Evolutionary conservation across 2,888 invertebrate genomes (phyloP).

Genomic region (Papilio elwesi): DNA sequence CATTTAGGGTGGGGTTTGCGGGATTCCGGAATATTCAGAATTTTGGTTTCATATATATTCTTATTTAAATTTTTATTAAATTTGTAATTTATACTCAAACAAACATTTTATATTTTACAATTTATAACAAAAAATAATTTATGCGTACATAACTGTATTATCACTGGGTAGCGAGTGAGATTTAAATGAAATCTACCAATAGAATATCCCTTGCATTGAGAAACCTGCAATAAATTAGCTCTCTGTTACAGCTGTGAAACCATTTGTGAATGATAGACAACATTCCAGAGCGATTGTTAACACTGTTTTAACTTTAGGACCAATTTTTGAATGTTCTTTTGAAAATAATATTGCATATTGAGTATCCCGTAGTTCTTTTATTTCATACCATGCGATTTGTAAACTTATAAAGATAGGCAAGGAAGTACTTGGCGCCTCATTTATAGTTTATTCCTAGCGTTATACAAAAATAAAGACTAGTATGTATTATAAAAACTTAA

Average conservation of each 20-base stretch:
- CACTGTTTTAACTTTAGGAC: constrained; percentile 84
- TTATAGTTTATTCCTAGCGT: background rate
- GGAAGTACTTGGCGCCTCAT: background rate
- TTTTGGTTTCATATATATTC: constrained; percentile 66
- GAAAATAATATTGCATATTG: constrained; percentile 84
- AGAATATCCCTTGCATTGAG: constrained; percentile 43
- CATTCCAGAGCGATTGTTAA: constrained; percentile 85
- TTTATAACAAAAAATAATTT: constrained; percentile 32
- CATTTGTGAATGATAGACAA: constrained; percentile 72
- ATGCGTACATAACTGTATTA: constrained; percentile 41
- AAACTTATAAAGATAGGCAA: background rate
- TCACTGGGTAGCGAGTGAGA: constrained; percentile 45
- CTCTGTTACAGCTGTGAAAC: constrained; percentile 68
- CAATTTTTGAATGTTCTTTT: constrained; percentile 84
- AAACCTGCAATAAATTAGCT: constrained; percentile 58
- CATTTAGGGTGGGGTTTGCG: constrained; percentile 73
- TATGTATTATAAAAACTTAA: background rate
- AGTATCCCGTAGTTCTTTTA: constrained; percentile 57
- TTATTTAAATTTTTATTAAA: constrained; percentile 48
- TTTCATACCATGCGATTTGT: constrained; percentile 44
- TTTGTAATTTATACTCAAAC: constrained; percentile 35
- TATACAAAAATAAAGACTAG: background rate
- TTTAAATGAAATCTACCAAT: constrained; percentile 42
- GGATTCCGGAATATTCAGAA: constrained; percentile 76
- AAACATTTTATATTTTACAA: constrained; percentile 36